A percentile compares a stretch with the other conserved stretches of the same genome.
Evolutionary conservation across 2,113 vertebrate species (phyloP).

Genomic region (Archocentrus centrarchus): DNA sequence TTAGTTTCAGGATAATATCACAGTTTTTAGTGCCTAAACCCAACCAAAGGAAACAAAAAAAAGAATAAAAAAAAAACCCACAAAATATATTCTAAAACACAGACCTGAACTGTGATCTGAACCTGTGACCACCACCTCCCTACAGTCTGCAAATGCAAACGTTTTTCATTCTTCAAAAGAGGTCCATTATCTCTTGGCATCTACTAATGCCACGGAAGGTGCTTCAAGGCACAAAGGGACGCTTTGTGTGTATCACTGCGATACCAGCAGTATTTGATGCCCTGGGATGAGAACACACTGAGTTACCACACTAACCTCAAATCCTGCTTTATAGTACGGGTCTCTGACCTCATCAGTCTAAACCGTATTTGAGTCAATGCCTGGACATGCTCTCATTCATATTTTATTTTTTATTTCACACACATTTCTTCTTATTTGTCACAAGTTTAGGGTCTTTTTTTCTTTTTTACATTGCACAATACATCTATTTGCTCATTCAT

Average conservation of each 20-base stretch:
- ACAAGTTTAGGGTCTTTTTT: not conserved
- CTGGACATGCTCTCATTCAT: not conserved
- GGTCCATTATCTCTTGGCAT: not conserved
- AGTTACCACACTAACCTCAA: not conserved
- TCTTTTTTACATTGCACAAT: slow-evolving; percentile 25
- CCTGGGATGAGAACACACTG: not conserved
- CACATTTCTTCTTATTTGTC: slow-evolving; percentile 11
- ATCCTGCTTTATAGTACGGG: not conserved
- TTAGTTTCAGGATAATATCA: not conserved
- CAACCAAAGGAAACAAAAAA: not conserved
- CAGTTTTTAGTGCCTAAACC: slow-evolving; percentile 5
- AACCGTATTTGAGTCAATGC: not conserved
- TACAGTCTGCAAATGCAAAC: not conserved
- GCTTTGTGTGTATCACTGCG: not conserved
- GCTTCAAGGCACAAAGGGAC: not conserved
- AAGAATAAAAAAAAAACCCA: not conserved
- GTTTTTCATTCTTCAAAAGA: not conserved
- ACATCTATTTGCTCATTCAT: slow-evolving; percentile 53
- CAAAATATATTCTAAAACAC: not conserved
- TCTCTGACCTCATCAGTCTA: not conserved
- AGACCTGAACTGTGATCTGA: not conserved
- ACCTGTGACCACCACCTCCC: not conserved
- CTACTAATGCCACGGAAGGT: not conserved
- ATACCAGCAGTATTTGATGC: not conserved
- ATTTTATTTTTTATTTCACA: slow-evolving; percentile 9